A percentile compares a stretch with the other conserved stretches of the same genome.
Evolutionary conservation across 2,888 invertebrate genomes (phyloP).

Genomic region (Siphlonurus alternatus): DNA sequence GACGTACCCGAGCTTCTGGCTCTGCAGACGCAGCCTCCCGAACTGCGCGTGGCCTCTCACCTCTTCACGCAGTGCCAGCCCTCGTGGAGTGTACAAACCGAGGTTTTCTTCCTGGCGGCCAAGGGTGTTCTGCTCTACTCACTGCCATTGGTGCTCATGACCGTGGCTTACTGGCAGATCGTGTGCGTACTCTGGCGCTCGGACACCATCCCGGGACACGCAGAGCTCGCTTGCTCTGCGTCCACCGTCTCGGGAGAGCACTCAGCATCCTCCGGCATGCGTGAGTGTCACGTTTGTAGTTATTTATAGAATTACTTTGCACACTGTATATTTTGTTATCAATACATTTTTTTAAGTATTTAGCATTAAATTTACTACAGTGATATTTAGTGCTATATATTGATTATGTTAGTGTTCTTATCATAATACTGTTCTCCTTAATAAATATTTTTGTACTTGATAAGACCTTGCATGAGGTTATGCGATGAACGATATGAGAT

Average conservation of each 20-base stretch:
- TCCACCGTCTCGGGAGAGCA: neutral
- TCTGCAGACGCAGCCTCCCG: constrained; percentile 39
- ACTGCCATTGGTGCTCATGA: constrained; percentile 66
- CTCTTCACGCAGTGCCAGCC: constrained; percentile 54
- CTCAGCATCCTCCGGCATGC: neutral
- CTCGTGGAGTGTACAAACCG: constrained; percentile 50
- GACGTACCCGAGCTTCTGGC: constrained; percentile 64
- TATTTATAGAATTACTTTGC: too few species aligned
- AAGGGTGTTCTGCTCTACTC: constrained; percentile 60
- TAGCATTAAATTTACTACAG: neutral
- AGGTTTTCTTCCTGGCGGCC: constrained; percentile 49
- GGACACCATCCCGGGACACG: constrained; percentile 56
- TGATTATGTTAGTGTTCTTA: too few species aligned
- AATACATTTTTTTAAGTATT: neutral
- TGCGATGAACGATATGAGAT: too few species aligned
- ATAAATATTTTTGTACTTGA: too few species aligned
- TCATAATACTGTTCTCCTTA: too few species aligned
- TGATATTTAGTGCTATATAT: too few species aligned
- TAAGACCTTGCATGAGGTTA: too few species aligned
- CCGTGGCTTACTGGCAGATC: constrained; percentile 69
- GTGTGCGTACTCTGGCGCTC: constrained; percentile 66
- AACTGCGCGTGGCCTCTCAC: constrained; percentile 35
- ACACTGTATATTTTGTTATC: neutral
- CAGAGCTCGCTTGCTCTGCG: constrained; percentile 12
- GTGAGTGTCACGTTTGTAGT: neutral